These are phyloP conservation scores for Cremastinae sp. DNA, from an alignment of 2,888 invertebrate genomes.

Conservation along the genomic window DNA sequence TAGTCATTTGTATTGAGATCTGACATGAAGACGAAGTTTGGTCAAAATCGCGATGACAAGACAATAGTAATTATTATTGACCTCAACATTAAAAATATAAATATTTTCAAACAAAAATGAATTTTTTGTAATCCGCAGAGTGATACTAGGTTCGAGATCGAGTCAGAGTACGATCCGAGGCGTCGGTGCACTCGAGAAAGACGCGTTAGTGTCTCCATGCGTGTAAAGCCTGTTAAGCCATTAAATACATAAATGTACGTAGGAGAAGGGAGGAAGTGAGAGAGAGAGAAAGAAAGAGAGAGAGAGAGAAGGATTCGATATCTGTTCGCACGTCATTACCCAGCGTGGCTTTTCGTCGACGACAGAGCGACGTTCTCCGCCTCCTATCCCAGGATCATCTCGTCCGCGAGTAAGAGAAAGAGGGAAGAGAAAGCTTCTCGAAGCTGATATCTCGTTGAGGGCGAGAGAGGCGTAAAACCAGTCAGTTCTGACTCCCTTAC, in stretches of 20 bases:
- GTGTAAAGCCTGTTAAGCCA: constrained; percentile 69
- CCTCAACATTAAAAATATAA: too few species aligned
- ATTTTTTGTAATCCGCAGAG: background rate
- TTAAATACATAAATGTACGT: constrained; percentile 38
- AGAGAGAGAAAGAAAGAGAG: constrained; percentile 60
- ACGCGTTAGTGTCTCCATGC: constrained; percentile 73
- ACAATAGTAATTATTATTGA: too few species aligned
- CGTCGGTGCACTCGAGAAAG: constrained; percentile 59
- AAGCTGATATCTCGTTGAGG: background rate
- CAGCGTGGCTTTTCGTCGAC: constrained; percentile 68
- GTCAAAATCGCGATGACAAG: too few species aligned
- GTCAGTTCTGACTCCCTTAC: background rate
- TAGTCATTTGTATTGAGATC: too few species aligned
- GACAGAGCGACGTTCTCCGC: constrained; percentile 56
- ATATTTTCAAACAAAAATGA: too few species aligned
- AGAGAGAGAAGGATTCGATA: constrained; percentile 76
- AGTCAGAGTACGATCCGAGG: constrained; percentile 35
- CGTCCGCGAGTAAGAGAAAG: background rate
- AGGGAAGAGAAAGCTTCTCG: background rate
- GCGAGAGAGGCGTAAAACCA: too few species aligned
- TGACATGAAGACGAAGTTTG: too few species aligned
- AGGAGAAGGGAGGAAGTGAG: constrained; percentile 29
- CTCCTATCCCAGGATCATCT: constrained; percentile 59
- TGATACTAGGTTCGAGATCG: too few species aligned
- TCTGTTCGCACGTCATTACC: constrained; percentile 81